Conservation (phyloP, 2,113 vertebrate genomes). For the Carollia perspicillata region DNA sequence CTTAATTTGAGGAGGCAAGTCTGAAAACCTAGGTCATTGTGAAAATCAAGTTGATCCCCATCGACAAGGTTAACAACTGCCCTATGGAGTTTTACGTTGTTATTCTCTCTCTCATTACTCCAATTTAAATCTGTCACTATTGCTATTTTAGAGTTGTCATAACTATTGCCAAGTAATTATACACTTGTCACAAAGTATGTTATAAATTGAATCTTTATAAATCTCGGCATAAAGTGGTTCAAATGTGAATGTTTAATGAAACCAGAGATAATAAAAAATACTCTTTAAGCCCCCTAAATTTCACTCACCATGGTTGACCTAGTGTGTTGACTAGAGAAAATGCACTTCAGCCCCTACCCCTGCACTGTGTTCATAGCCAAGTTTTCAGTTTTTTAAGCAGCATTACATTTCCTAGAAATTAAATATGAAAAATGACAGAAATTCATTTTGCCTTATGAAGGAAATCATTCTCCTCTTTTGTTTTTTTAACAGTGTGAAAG, state of each 20-base stretch:
- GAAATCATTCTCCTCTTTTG: conserved; percentile 42
- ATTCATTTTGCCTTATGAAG: conserved; percentile 50
- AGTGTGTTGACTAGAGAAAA: conserved; percentile 61
- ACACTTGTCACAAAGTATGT: conserved; percentile 71
- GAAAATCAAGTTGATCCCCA: conserved; percentile 37
- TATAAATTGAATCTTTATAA: conserved; percentile 24
- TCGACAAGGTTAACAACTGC: conserved; percentile 46
- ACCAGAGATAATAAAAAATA: conserved; percentile 55
- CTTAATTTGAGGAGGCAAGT: conserved; percentile 53
- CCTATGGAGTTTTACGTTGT: conserved; percentile 46
- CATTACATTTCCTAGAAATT: conserved; percentile 65
- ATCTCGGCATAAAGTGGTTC: conserved; percentile 55
- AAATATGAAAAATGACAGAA: conserved; percentile 62
- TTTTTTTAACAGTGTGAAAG: background rate
- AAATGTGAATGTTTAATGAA: conserved; percentile 56
- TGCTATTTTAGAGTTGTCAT: conserved; percentile 55
- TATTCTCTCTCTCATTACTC: conserved; percentile 49
- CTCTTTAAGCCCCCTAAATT: conserved; percentile 40
- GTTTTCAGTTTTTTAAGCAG: conserved; percentile 54
- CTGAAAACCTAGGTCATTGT: conserved; percentile 41
- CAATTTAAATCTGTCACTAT: conserved; percentile 48
- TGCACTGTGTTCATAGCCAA: conserved; percentile 67
- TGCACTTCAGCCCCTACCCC: conserved; percentile 50
- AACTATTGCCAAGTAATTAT: conserved; percentile 64
- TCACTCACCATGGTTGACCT: background rate